A percentile compares a stretch with the other conserved stretches of the same genome.
phyloP scores from a whole-genome alignment of 2,888 invertebrate genomes.

The Rhamnusium bicolor region DNA sequence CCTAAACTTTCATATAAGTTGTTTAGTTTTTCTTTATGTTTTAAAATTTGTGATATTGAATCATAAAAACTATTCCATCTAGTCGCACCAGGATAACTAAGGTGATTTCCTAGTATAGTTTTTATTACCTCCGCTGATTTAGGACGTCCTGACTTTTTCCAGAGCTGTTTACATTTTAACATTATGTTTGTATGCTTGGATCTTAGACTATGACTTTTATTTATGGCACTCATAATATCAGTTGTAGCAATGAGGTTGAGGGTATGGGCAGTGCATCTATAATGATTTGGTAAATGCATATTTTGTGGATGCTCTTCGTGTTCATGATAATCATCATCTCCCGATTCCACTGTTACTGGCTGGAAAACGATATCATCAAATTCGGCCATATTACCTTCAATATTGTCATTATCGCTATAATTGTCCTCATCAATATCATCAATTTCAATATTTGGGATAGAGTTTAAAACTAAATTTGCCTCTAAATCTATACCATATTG shows the following conservation, averaged over 20 bases:
- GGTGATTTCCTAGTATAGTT: not conserved
- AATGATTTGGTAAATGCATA: not conserved
- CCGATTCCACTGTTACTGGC: not conserved
- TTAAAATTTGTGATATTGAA: too few species aligned
- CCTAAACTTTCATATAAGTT: constrained; percentile 3
- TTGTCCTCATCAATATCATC: not conserved
- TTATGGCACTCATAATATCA: not conserved
- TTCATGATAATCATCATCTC: not conserved
- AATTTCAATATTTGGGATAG: not conserved
- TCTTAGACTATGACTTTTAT: not conserved
- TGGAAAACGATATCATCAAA: not conserved
- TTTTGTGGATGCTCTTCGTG: not conserved
- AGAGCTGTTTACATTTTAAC: not conserved
- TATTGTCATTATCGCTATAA: not conserved
- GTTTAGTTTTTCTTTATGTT: too few species aligned
- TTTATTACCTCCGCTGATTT: not conserved
- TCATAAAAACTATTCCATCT: too few species aligned
- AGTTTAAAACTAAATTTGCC: not conserved
- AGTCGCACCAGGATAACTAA: too few species aligned
- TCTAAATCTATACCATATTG: constrained; percentile 3
- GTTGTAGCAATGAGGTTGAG: constrained; percentile 2
- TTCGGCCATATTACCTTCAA: not conserved
- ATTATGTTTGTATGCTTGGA: not conserved
- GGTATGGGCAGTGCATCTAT: constrained; percentile 1
- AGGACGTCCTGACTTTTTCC: constrained; percentile 2